Conservation (phyloP, 2,888 invertebrate genomes). For the Cartodere bifasciata region DNA sequence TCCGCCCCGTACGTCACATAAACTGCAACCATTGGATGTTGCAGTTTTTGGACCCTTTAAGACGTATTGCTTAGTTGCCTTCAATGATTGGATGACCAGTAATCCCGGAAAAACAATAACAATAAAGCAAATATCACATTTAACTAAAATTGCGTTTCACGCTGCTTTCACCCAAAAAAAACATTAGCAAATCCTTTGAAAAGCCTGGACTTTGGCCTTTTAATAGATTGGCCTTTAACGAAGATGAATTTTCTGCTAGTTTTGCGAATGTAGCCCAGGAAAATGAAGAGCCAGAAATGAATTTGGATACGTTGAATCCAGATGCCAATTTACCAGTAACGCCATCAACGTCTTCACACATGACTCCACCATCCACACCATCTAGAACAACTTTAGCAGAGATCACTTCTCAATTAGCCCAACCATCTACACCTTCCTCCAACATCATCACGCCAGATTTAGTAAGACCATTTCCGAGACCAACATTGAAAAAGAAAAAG, state of each 20-base stretch:
- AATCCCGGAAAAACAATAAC: slow-evolving; percentile 25
- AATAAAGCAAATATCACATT: slow-evolving; percentile 24
- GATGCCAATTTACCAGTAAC: too few relatives aligned
- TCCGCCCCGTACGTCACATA: slow-evolving; percentile 6
- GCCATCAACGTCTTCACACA: too few relatives aligned
- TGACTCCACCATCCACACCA: too few relatives aligned
- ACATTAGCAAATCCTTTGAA: slow-evolving; percentile 26
- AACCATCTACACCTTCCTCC: too few relatives aligned
- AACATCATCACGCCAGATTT: too few relatives aligned
- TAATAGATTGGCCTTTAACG: slow-evolving; percentile 20
- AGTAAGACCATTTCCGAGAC: too few relatives aligned
- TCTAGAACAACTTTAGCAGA: too few relatives aligned
- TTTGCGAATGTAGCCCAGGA: too few relatives aligned
- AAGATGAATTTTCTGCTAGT: slow-evolving; percentile 22
- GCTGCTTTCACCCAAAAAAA: slow-evolving; percentile 23
- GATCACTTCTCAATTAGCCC: too few relatives aligned
- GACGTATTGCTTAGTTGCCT: slow-evolving; percentile 7
- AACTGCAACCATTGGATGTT: slow-evolving; percentile 8
- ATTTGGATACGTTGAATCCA: too few relatives aligned
- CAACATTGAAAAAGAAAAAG: too few relatives aligned
- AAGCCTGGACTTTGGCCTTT: slow-evolving; percentile 24
- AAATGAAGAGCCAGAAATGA: too few relatives aligned
- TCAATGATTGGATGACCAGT: slow-evolving; percentile 9
- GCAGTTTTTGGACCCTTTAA: slow-evolving; percentile 10
- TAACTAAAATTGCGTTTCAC: slow-evolving; percentile 21